Percentiles rank a stretch among this genome's conserved stretches.
Evolutionary conservation across 64 coral and sea anemone species (phyloP).

Genomic region (Hydrozoanthus tunicans): DNA sequence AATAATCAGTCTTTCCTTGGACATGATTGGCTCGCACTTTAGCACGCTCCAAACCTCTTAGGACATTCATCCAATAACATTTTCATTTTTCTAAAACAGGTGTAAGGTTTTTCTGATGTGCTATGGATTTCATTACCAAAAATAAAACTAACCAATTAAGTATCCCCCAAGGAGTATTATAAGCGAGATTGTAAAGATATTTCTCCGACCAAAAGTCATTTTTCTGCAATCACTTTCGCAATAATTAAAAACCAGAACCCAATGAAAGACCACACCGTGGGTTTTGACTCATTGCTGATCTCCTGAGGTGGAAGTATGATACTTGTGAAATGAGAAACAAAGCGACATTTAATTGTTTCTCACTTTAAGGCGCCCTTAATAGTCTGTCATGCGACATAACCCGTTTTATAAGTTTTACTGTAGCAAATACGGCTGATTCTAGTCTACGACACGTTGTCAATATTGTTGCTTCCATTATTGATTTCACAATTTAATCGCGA

Average conservation of each 20-base stretch:
- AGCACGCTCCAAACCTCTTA: conserved; percentile 27
- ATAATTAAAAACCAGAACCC: conserved; percentile 49
- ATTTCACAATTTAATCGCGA: background rate
- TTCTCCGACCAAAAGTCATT: conserved; percentile 50
- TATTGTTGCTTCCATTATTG: background rate
- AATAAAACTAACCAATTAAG: conserved; percentile 60
- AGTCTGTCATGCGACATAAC: conserved; percentile 49
- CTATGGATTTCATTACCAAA: conserved; percentile 65
- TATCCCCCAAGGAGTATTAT: conserved; percentile 41
- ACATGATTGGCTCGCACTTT: conserved; percentile 21
- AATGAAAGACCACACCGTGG: conserved; percentile 14
- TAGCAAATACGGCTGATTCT: conserved; percentile 23
- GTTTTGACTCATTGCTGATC: conserved; percentile 40
- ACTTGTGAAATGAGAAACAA: conserved; percentile 50
- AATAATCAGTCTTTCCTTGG: conserved; percentile 37
- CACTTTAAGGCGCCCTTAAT: conserved; percentile 49
- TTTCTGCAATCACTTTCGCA: conserved; percentile 18
- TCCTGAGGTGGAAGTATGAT: background rate
- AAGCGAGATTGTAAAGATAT: conserved; percentile 51
- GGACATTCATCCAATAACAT: conserved; percentile 39
- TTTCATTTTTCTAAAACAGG: conserved; percentile 45
- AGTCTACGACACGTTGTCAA: background rate
- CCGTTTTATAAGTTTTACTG: conserved; percentile 16
- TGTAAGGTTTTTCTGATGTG: conserved; percentile 37
- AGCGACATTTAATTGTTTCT: conserved; percentile 61